Evolutionary conservation across 2,113 vertebrate species (phyloP).

Genomic region (Pangasianodon gigas): DNA sequence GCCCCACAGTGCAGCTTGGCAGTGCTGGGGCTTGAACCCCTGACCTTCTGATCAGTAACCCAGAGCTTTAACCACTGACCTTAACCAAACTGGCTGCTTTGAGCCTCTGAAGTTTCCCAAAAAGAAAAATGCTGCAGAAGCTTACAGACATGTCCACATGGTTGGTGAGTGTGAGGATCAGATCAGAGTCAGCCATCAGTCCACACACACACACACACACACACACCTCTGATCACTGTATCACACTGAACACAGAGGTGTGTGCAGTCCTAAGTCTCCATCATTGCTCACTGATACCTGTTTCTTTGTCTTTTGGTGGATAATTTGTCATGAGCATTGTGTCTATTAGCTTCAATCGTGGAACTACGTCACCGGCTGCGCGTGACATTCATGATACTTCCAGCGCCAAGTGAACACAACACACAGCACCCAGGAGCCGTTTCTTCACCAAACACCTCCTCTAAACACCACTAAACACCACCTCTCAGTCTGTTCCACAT

Average conservation of each 20-base stretch:
- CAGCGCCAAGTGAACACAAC: background rate
- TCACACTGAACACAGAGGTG: background rate
- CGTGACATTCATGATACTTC: background rate
- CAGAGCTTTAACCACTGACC: no score
- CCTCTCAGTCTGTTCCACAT: background rate
- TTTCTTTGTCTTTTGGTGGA: background rate
- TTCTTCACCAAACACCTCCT: no score
- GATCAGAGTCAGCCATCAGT: background rate
- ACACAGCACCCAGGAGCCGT: background rate
- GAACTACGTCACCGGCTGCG: background rate
- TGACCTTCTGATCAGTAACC: no score
- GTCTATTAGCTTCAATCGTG: background rate
- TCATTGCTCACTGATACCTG: no score
- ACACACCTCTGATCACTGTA: background rate
- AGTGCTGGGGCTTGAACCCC: no score
- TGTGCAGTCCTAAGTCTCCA: background rate
- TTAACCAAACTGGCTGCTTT: no score
- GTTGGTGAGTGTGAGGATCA: background rate
- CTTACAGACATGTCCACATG: background rate
- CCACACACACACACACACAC: background rate
- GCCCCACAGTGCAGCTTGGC: no score
- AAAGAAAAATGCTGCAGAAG: no score
- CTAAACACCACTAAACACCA: background rate
- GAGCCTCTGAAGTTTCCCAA: background rate
- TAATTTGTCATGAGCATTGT: background rate